Evolutionary conservation across 2,113 vertebrate species (phyloP), one percentile per base, ranked within the genome.

Genomic region (Muscicapa adusta): DNA sequence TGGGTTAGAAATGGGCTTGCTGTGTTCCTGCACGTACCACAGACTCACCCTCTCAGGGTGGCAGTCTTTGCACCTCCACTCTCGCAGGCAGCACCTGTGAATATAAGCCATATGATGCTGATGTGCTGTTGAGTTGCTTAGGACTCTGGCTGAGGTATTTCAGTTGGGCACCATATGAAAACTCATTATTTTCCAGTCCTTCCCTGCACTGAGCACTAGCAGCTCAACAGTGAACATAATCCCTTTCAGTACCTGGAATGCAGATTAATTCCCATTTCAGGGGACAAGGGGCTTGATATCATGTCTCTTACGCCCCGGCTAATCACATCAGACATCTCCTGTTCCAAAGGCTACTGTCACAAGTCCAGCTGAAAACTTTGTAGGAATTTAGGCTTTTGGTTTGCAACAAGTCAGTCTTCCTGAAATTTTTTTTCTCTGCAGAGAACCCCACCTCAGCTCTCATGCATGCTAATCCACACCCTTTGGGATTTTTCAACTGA

Each of bases 201-300:
- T 74, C 24, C 38, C 33, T 17, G 3, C 40, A 60, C 43, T 58
- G 20, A 67, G 51, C 6, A 29, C 22, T 63, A 36, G 26, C 15
- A 70, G 8, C 48, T 67, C 43, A 43, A 10, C 13, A 50, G 31
- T 20, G 11, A 88, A 38, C 9, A 38, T 40, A 48, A 61, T 19
- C 25, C 18, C 4, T 77, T 1, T 1, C 16, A 33, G 43, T 62
- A 16, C 19, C 8, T 1, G 5, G 50, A 42, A n/a, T 0, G 1
- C 28, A 51, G 17, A 29, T 73, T 68, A 0, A 0, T 60, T 88
- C 22, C 42, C 13, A 14, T 14, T 48, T 80, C 25, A 38, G 66
- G 8, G 26, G 9, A 42, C 28, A 63, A 75, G 18, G 19, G 11
- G 3, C 51, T 84, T 54, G 17, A 24, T 66, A 57, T 16, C 17